phyloP scores from a whole-genome alignment of 2,797 vertebrate species.

The Periophthalmus magnuspinnatus region DNA sequence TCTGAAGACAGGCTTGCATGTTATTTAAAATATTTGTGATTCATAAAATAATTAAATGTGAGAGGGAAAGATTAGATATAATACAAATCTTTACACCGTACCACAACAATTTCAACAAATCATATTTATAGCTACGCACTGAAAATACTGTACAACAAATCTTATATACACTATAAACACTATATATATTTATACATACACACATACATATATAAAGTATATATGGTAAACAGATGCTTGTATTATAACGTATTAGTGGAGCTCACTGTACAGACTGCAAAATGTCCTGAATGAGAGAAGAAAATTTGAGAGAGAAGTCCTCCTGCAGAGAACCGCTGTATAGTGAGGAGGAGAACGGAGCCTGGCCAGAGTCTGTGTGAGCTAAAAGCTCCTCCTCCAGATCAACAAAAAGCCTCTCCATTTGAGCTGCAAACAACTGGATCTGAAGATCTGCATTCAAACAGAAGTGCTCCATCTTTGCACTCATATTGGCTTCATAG shows the following conservation, averaged over 20 bases:
- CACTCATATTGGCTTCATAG: conserved; percentile 28
- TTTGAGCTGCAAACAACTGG: conserved; percentile 57
- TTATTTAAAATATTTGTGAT: neutral
- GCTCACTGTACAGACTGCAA: conserved; percentile 62
- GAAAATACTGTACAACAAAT: neutral
- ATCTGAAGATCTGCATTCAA: conserved; percentile 58
- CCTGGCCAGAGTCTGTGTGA: conserved; percentile 16
- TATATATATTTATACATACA: conserved; percentile 50
- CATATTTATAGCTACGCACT: neutral
- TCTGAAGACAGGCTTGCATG: no score
- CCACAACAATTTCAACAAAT: neutral
- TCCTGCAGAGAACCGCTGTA: conserved; percentile 64
- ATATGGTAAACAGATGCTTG: conserved; percentile 14
- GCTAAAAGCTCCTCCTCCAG: conserved; percentile 51
- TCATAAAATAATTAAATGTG: neutral
- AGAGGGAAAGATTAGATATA: neutral
- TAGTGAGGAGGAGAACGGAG: conserved; percentile 24
- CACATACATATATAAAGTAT: conserved; percentile 36
- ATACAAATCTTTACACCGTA: neutral
- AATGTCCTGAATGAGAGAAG: conserved; percentile 79
- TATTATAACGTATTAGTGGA: neutral
- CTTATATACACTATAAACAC: neutral
- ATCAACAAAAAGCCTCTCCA: conserved; percentile 64
- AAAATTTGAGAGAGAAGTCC: conserved; percentile 75
- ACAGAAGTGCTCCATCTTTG: conserved; percentile 69